Percentiles rank a stretch among this genome's conserved stretches.
phyloP scores from a whole-genome alignment of 2,797 vertebrate species.

The Brachymystax lenok region DNA sequence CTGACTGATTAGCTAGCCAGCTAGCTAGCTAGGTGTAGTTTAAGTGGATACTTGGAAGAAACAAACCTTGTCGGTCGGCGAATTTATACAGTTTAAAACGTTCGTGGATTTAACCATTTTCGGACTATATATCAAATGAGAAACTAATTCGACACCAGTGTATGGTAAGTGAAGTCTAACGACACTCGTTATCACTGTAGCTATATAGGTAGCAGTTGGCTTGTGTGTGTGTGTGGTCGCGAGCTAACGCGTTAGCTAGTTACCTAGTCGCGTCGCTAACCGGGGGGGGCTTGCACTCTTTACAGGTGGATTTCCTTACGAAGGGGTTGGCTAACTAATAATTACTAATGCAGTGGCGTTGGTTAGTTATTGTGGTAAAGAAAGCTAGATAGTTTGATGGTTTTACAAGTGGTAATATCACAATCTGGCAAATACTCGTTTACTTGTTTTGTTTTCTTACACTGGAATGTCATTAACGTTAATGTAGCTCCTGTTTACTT shows the following conservation, averaged over 20 bases:
- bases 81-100: background rate
- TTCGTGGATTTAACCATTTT: constrained; percentile 22
- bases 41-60: background rate
- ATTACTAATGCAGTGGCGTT: background rate
- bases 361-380: background rate
- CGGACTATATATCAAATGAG: constrained; percentile 5
- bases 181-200: background rate
- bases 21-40: constrained; percentile 12
- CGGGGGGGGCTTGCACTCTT: background rate
- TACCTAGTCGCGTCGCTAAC: too few relatives aligned
- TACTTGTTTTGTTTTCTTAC: background rate
- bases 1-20: constrained; percentile 31
- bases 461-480: background rate
- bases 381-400: background rate
- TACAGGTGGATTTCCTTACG: background rate
- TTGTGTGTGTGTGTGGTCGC: background rate
- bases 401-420: background rate
- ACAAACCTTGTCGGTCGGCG: background rate
- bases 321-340: background rate
- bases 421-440: background rate
- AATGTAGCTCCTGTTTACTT: too few relatives aligned
- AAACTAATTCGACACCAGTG: background rate
- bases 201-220: background rate
- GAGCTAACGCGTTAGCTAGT: background rate
- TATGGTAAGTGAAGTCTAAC: constrained; percentile 7